Conservation (phyloP, 2,113 vertebrate species). For the Pelecanoides urinatrix region DNA sequence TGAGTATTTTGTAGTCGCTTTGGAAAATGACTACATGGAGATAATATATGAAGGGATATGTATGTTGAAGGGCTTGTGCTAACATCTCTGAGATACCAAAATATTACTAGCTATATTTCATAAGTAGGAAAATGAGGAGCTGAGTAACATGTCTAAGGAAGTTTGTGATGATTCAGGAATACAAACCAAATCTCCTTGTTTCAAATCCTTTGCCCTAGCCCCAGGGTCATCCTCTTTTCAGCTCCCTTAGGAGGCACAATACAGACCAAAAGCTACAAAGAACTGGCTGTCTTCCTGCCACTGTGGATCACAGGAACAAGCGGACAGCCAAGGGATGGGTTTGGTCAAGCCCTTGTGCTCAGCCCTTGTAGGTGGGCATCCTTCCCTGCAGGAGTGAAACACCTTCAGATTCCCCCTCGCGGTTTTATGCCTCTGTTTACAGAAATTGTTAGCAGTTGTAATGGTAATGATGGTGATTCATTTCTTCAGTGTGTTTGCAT, state of each 20-base stretch:
- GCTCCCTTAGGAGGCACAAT: not conserved
- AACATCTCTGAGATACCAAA: conserved; percentile 39
- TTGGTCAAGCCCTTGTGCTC: not conserved
- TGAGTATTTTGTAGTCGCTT: not conserved
- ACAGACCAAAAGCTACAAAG: not conserved
- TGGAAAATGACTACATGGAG: not conserved
- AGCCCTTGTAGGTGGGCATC: not conserved
- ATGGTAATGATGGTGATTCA: not conserved
- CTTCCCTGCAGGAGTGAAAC: not conserved
- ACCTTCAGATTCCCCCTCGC: not conserved
- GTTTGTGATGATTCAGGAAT: conserved; percentile 26
- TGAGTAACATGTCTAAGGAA: not conserved
- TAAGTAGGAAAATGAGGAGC: conserved; percentile 32
- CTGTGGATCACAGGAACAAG: not conserved
- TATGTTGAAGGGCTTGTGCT: conserved; percentile 28
- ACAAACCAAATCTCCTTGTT: not conserved
- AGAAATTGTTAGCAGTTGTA: not conserved
- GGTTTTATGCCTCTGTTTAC: not conserved
- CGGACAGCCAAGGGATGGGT: not conserved
- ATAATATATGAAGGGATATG: conserved; percentile 41
- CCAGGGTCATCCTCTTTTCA: not conserved
- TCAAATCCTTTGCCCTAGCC: not conserved
- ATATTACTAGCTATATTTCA: conserved; percentile 38
- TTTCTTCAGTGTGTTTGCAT: not conserved
- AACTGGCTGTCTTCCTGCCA: not conserved